Conservation (phyloP, 2,797 vertebrate genomes). For the Chloroceryle amazona region DNA sequence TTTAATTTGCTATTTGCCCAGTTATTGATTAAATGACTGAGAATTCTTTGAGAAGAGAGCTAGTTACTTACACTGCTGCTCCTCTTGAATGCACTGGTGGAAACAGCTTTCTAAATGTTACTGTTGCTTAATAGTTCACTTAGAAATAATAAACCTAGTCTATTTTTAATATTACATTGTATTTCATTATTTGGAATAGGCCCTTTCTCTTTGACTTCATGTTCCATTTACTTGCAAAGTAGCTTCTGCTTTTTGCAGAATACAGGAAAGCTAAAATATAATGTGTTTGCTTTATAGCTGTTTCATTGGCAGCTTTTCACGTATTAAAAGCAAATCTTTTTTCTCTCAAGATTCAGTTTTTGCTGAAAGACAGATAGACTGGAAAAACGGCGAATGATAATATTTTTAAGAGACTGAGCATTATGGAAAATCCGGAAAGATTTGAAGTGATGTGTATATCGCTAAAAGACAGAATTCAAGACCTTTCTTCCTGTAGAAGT, state of each 20-base stretch:
- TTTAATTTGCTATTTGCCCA: constrained; percentile 58
- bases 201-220: neutral
- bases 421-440: neutral
- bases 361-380: neutral
- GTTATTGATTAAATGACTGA: constrained; percentile 62
- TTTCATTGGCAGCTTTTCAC: neutral
- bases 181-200: neutral
- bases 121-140: neutral
- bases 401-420: no score
- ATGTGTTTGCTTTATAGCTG: neutral
- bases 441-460: neutral
- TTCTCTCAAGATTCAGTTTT: neutral
- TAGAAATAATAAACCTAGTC: neutral
- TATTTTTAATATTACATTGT: neutral
- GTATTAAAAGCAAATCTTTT: neutral
- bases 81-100: neutral
- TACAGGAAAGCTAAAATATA: neutral
- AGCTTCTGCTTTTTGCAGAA: neutral
- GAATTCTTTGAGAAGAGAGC: neutral
- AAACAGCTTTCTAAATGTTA: constrained; percentile 10
- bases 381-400: no score
- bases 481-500: neutral
- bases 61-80: neutral
- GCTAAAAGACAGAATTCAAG: neutral
- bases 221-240: neutral